Evolutionary conservation across 2,797 vertebrate genomes (phyloP).

Genomic region (Cuniculus paca): DNA sequence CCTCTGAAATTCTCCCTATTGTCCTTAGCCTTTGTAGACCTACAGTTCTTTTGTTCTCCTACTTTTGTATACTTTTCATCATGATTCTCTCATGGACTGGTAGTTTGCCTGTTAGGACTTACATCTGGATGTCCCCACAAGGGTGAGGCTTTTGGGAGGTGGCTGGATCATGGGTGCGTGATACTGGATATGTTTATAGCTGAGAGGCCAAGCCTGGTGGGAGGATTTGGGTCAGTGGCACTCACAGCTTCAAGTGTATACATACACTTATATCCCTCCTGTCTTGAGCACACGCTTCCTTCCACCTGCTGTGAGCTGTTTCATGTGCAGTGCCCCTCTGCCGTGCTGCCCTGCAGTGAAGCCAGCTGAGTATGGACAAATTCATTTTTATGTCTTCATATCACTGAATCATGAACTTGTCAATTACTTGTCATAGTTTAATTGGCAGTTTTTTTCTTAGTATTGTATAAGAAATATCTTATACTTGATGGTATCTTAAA

Average conservation of each 20-base stretch:
- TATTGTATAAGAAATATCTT: background rate
- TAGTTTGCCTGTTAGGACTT: background rate
- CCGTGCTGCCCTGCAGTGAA: background rate
- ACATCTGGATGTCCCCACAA: background rate
- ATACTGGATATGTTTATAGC: background rate
- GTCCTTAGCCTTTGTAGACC: background rate
- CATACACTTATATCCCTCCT: background rate
- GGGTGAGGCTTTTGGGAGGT: background rate
- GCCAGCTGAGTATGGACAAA: background rate
- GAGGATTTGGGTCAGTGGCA: background rate
- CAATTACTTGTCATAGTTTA: background rate
- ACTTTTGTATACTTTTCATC: background rate
- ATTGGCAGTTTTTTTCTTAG: constrained; percentile 36
- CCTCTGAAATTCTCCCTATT: constrained; percentile 1
- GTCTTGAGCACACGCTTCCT: background rate
- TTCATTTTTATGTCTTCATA: constrained; percentile 30
- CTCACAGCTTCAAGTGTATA: background rate
- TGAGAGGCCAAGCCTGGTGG: background rate
- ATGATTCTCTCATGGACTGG: background rate
- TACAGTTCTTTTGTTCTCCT: background rate
- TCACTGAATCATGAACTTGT: background rate
- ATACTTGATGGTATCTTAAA: constrained; percentile 35
- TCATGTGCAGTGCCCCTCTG: background rate
- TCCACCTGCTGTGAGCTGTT: background rate
- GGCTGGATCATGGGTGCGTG: background rate